These are phyloP conservation scores for Rotaria macrura DNA, from an alignment of 2,888 invertebrate species.

Conservation along the genomic window DNA sequence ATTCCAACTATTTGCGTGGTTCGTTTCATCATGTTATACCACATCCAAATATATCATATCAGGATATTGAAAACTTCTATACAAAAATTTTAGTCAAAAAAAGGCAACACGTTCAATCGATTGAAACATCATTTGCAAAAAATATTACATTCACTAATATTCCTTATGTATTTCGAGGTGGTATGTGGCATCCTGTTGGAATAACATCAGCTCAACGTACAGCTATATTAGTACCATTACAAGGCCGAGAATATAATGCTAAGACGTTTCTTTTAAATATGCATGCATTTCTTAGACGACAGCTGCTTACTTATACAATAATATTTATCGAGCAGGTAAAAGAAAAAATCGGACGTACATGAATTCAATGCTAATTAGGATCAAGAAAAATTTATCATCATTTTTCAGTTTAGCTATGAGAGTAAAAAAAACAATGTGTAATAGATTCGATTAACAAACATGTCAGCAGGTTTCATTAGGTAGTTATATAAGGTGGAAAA, in stretches of 20 bases:
- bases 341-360: not conserved
- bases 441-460: no score
- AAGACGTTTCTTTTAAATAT: conserved; percentile 2
- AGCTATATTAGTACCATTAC: conserved; percentile 5
- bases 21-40: not conserved
- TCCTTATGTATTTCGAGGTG: not conserved
- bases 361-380: not conserved
- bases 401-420: no score
- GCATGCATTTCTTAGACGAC: not conserved
- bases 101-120: not conserved
- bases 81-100: not conserved
- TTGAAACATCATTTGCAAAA: not conserved
- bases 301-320: not conserved
- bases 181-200: not conserved
- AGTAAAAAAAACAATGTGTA: no score
- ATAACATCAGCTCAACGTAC: not conserved
- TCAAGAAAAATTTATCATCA: no score
- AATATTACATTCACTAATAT: not conserved
- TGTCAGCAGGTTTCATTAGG: no score
- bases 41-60: not conserved
- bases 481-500: no score
- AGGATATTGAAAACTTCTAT: not conserved
- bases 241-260: not conserved
- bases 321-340: not conserved
- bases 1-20: conserved; percentile 16